phyloP scores from a whole-genome alignment of 1,140 invertebrate species.

The Solen grandis region DNA sequence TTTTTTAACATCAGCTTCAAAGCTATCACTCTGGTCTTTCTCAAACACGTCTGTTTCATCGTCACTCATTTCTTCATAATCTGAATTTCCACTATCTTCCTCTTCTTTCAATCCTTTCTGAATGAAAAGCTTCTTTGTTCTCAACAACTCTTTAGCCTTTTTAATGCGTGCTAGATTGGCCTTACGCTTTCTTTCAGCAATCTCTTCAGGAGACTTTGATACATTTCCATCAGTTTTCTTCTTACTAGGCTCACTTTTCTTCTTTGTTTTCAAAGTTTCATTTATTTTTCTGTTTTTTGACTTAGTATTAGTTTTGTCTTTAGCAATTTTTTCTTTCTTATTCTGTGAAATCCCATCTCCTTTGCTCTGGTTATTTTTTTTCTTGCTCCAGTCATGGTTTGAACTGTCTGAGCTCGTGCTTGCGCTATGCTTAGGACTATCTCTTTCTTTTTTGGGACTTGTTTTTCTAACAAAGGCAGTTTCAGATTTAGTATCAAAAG shows the following conservation, averaged over 20 bases:
- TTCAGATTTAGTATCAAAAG: too few species aligned
- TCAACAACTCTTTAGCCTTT: conserved; percentile 48
- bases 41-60: neutral
- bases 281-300: neutral
- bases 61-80: conserved; percentile 51
- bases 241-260: conserved; percentile 10
- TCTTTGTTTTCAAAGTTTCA: neutral
- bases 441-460: conserved; percentile 32
- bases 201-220: conserved; percentile 38
- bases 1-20: conserved; percentile 15
- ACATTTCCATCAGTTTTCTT: conserved; percentile 1
- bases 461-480: too few species aligned
- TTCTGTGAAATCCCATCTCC: too few species aligned
- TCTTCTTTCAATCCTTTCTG: conserved; percentile 39
- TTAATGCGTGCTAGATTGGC: conserved; percentile 40
- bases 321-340: too few species aligned
- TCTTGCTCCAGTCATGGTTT: conserved; percentile 1
- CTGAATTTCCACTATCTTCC: conserved; percentile 42
- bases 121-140: conserved; percentile 53
- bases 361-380: too few species aligned
- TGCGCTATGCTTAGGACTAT: too few species aligned
- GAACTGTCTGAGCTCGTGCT: neutral
- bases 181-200: conserved; percentile 49
- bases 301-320: neutral
- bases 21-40: neutral